phyloP scores from a whole-genome alignment of 2,113 vertebrate species.

The Tetrax tetrax region DNA sequence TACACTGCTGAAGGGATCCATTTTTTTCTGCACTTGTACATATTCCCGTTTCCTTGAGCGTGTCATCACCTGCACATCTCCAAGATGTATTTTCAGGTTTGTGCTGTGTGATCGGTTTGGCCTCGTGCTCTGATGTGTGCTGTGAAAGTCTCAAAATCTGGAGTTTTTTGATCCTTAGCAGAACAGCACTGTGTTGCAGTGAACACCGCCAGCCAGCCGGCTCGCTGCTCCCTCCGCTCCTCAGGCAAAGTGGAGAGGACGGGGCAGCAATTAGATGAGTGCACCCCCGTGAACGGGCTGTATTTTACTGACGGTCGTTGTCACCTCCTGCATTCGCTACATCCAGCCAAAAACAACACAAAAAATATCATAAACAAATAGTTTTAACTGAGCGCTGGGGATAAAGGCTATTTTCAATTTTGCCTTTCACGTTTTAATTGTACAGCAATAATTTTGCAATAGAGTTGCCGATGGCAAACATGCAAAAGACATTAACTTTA shows the following conservation, averaged over 20 bases:
- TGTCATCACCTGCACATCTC: neutral
- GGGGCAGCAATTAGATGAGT: neutral
- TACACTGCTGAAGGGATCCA: neutral
- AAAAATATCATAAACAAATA: neutral
- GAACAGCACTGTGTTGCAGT: fast-evolving
- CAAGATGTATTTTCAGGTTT: neutral
- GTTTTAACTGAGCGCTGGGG: neutral
- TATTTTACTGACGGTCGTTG: neutral
- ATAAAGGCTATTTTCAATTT: constrained; percentile 48
- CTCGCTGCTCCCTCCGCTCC: neutral
- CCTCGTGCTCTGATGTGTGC: fast-evolving
- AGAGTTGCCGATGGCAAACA: constrained; percentile 72
- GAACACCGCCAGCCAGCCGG: neutral
- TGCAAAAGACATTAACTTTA: constrained; percentile 78
- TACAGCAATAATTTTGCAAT: constrained; percentile 61
- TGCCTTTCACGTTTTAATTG: constrained; percentile 72
- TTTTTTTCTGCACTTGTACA: neutral
- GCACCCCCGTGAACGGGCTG: neutral
- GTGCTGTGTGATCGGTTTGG: neutral
- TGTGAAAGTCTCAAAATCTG: neutral
- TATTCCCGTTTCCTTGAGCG: neutral
- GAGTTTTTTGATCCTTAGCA: neutral
- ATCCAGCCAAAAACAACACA: neutral
- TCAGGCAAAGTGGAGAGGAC: fast-evolving
- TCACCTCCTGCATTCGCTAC: neutral